Conservation (phyloP, 2,113 vertebrate species). For the Indri indri region DNA sequence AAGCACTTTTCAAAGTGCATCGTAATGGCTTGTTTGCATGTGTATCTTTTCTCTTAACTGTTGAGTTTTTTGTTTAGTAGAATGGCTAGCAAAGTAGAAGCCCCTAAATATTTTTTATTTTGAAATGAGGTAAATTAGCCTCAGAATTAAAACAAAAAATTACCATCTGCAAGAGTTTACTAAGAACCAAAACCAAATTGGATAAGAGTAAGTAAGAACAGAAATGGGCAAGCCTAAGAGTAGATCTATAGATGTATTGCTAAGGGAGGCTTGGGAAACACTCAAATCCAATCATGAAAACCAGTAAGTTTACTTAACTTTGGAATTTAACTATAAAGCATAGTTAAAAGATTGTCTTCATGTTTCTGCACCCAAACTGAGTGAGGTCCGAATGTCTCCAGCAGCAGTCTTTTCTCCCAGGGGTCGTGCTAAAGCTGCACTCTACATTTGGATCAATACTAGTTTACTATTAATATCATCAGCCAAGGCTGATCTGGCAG, state of each 20-base stretch:
- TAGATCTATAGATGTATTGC: not conserved
- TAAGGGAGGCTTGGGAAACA: not conserved
- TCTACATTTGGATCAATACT: not conserved
- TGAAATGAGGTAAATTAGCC: not conserved
- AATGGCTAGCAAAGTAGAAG: not conserved
- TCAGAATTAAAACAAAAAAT: not conserved
- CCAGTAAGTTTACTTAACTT: not conserved
- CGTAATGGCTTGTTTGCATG: not conserved
- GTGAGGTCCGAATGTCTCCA: not conserved
- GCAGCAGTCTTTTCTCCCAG: not conserved
- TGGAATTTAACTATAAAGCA: not conserved
- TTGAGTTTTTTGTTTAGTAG: not conserved
- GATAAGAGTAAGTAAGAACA: not conserved
- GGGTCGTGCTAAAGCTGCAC: not conserved
- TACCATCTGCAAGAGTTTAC: not conserved
- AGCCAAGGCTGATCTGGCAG: not conserved
- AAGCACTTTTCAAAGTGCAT: not conserved
- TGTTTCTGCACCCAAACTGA: not conserved
- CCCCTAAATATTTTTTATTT: not conserved
- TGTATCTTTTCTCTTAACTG: not conserved
- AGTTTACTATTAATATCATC: not conserved
- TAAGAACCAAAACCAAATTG: not conserved
- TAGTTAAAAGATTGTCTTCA: not conserved
- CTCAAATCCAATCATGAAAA: not conserved
- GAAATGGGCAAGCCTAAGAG: not conserved